These are phyloP conservation scores for Acrocephalus kingi DNA, from an alignment of 2,113 vertebrate species.

Conservation along the genomic window DNA sequence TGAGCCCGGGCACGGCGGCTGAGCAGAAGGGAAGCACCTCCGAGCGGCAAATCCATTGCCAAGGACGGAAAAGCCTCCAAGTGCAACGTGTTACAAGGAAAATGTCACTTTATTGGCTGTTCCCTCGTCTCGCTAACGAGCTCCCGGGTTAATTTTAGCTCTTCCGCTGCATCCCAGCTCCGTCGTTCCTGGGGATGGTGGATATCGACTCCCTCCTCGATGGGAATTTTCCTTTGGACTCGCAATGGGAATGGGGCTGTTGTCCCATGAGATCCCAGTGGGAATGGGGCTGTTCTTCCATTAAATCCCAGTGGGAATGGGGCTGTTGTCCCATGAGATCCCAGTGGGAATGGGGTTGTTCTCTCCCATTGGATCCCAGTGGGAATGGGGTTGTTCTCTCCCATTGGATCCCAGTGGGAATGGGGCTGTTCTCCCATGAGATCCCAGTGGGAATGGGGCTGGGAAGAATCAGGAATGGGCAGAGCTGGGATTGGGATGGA, in stretches of 20 bases:
- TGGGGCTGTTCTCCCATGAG: not conserved
- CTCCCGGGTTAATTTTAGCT: not conserved
- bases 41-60: not conserved
- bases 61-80: not conserved
- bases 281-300: not conserved
- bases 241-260: not conserved
- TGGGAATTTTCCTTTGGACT: not conserved
- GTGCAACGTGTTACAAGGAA: not conserved
- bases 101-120: not conserved
- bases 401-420: not conserved
- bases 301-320: not conserved
- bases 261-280: not conserved
- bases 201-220: accelerated
- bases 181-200: accelerated
- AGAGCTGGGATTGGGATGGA: no score
- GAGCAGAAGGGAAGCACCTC: constrained; percentile 14
- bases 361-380: no score
- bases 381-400: no score
- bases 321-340: no score
- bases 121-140: not conserved
- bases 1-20: not conserved
- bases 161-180: not conserved
- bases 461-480: no score
- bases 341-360: no score
- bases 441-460: no score